phyloP scores from a whole-genome alignment of 2,888 invertebrate species.

The Dasysyrphus albostriatus region DNA sequence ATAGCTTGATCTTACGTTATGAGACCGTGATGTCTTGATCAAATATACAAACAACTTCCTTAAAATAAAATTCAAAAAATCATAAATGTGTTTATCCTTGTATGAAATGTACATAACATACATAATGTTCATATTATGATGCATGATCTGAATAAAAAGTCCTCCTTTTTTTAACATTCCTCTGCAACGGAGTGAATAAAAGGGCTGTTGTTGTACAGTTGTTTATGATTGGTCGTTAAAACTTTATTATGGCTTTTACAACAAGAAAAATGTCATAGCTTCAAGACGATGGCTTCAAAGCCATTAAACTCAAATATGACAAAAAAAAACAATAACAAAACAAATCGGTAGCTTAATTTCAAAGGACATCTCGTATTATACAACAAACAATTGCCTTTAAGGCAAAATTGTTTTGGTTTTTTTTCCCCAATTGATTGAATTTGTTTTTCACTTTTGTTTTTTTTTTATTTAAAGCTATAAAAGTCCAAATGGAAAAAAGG shows the following conservation, averaged over 20 bases:
- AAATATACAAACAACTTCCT: too few species aligned
- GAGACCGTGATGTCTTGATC: too few species aligned
- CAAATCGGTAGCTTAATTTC: neutral
- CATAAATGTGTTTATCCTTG: too few species aligned
- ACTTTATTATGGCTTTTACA: neutral
- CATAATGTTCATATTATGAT: too few species aligned
- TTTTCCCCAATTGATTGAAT: neutral
- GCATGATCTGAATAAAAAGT: too few species aligned
- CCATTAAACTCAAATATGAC: neutral
- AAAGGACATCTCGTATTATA: neutral
- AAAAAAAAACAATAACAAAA: neutral
- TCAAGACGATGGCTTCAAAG: neutral
- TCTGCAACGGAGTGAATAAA: too few species aligned
- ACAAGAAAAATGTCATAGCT: neutral
- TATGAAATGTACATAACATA: too few species aligned
- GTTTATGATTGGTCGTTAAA: neutral
- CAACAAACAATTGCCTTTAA: neutral
- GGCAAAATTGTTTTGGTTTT: neutral
- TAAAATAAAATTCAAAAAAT: too few species aligned
- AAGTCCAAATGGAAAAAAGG: neutral
- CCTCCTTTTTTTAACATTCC: too few species aligned
- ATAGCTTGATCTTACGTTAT: too few species aligned
- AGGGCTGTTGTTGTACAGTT: too few species aligned
- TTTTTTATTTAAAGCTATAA: conserved; percentile 19
- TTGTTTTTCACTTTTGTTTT: conserved; percentile 9